Percentiles rank a stretch among this genome's conserved stretches.
These are phyloP conservation scores for Rallus limicola DNA, from an alignment of 2,113 vertebrate genomes.

Conservation along the genomic window DNA sequence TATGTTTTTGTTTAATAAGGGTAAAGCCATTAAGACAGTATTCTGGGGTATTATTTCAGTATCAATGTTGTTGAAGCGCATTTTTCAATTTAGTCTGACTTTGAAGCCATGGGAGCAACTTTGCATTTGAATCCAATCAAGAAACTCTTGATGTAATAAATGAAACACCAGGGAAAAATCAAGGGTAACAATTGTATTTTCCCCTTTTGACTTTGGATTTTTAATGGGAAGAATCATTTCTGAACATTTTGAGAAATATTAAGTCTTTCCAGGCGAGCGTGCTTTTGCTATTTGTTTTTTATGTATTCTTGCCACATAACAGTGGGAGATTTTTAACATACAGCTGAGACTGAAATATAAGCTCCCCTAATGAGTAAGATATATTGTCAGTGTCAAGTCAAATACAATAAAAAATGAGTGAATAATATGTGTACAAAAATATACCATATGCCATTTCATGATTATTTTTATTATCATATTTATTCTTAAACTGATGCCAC, in stretches of 20 bases:
- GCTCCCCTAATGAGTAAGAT: slow-evolving; percentile 65
- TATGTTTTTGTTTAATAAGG: slow-evolving; percentile 43
- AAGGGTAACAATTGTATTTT: slow-evolving; percentile 63
- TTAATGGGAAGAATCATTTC: slow-evolving; percentile 56
- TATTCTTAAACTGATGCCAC: slow-evolving; percentile 27
- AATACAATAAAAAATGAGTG: slow-evolving; percentile 63
- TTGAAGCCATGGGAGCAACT: slow-evolving; percentile 66
- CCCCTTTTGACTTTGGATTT: slow-evolving; percentile 57
- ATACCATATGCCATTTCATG: slow-evolving; percentile 48
- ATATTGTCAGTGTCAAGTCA: slow-evolving; percentile 64
- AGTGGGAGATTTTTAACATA: slow-evolving; percentile 65
- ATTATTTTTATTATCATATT: slow-evolving; percentile 19
- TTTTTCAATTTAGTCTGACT: slow-evolving; percentile 66
- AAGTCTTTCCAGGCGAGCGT: neutral
- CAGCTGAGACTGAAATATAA: slow-evolving; percentile 64
- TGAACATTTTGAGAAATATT: slow-evolving; percentile 42
- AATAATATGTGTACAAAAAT: slow-evolving; percentile 48
- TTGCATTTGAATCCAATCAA: slow-evolving; percentile 69
- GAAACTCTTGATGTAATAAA: slow-evolving; percentile 62
- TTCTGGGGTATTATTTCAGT: slow-evolving; percentile 44
- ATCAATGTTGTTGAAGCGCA: slow-evolving; percentile 26
- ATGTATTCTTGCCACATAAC: slow-evolving; percentile 43
- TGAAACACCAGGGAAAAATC: slow-evolving; percentile 64
- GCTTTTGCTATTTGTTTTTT: slow-evolving; percentile 44
- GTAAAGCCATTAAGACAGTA: slow-evolving; percentile 5